Conservation (phyloP, 2,797 vertebrate species). For the Catharus ustulatus region DNA sequence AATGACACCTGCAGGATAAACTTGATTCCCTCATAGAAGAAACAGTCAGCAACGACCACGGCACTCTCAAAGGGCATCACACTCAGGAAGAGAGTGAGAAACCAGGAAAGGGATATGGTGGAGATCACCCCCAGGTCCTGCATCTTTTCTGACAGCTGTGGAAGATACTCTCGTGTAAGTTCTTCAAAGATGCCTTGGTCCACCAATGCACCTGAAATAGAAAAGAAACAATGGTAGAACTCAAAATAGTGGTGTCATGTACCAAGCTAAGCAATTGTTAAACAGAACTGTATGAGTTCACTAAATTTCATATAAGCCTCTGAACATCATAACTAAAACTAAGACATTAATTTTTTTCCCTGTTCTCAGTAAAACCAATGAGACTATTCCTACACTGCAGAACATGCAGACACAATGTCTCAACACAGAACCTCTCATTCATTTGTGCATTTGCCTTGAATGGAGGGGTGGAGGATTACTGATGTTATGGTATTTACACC, state of each 20-base stretch:
- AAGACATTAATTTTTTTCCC: not conserved
- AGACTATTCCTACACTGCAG: not conserved
- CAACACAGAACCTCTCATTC: not conserved
- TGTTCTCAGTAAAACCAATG: not conserved
- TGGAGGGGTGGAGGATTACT: not conserved
- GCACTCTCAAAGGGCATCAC: slow-evolving; percentile 98
- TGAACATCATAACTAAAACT: not conserved
- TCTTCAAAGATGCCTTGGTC: slow-evolving; percentile 98
- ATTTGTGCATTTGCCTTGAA: not conserved
- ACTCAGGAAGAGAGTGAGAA: slow-evolving; percentile 95
- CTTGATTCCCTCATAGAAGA: slow-evolving; percentile 97
- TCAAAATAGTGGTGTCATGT: not conserved
- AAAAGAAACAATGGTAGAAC: not conserved
- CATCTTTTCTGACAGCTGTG: slow-evolving; percentile 92
- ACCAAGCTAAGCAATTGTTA: not conserved
- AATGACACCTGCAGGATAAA: slow-evolving; percentile 94
- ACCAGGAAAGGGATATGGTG: slow-evolving; percentile 97
- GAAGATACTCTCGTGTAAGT: slow-evolving; percentile 87
- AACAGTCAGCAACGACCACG: slow-evolving; percentile 92
- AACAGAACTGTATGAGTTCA: not conserved
- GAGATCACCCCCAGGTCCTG: slow-evolving; percentile 94
- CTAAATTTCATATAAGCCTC: not conserved
- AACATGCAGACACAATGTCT: not conserved
- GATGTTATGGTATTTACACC: not conserved
- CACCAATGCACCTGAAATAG: slow-evolving; percentile 87